These are phyloP conservation scores for Silurus aristotelis DNA, from an alignment of 2,797 vertebrate genomes.

Conservation along the genomic window DNA sequence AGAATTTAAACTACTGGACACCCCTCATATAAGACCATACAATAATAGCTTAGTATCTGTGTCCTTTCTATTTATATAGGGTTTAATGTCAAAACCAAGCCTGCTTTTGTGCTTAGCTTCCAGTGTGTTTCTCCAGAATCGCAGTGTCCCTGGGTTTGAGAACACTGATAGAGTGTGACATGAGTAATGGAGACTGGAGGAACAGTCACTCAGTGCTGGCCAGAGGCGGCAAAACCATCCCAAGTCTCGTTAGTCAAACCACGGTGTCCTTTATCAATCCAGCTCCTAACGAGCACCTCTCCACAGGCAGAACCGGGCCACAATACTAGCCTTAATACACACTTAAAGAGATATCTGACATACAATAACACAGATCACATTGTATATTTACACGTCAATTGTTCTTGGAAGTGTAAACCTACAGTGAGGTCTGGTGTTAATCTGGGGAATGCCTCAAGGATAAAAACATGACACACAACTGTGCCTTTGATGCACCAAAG, in stretches of 20 bases:
- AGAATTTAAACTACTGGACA: not conserved
- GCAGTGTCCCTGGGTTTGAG: constrained; percentile 4
- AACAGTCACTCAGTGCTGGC: constrained; percentile 42
- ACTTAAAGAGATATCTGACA: not conserved
- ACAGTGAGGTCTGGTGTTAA: not conserved
- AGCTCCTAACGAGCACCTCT: constrained; percentile 40
- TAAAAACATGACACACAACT: constrained; percentile 5
- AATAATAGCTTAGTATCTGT: not conserved
- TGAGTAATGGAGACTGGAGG: constrained; percentile 47
- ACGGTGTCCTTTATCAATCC: constrained; percentile 51
- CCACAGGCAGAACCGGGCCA: constrained; percentile 21
- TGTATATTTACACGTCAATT: not conserved
- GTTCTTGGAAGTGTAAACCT: constrained; percentile 2
- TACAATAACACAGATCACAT: not conserved
- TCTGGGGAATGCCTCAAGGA: not conserved
- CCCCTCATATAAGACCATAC: not conserved
- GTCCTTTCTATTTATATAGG: not conserved
- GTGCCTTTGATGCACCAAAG: constrained; percentile 1
- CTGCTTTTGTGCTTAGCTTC: constrained; percentile 1
- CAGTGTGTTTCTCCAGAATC: constrained; percentile 16
- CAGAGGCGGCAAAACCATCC: constrained; percentile 40
- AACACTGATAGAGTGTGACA: constrained; percentile 17
- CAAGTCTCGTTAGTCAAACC: constrained; percentile 53
- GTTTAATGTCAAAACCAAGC: not conserved
- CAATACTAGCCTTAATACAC: constrained; percentile 23